Percentiles rank a stretch among this genome's conserved stretches.
Evolutionary conservation across 2,888 invertebrate species (phyloP).

Genomic region (Lasioglossum zephyrum): DNA sequence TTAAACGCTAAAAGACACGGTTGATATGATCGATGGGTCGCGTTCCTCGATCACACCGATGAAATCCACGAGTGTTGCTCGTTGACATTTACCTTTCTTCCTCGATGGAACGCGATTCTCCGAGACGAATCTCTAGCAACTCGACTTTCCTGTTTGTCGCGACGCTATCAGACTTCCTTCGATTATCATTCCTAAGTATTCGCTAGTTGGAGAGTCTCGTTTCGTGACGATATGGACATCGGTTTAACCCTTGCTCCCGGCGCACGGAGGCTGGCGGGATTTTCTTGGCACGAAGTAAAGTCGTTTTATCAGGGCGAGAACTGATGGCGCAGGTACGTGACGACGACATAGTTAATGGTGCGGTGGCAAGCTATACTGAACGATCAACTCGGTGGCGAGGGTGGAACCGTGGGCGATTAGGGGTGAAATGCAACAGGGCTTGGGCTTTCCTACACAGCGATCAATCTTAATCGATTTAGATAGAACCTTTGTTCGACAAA

Average conservation of each 20-base stretch:
- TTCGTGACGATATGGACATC: background rate
- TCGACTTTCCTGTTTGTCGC: background rate
- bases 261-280: background rate
- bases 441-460: constrained; percentile 51
- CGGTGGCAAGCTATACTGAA: constrained; percentile 35
- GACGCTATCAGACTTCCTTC: constrained; percentile 1
- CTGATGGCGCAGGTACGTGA: constrained; percentile 39
- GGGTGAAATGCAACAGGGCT: background rate
- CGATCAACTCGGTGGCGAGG: constrained; percentile 17
- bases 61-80: background rate
- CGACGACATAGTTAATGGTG: constrained; percentile 16
- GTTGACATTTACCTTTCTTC: background rate
- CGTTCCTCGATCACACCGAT: constrained; percentile 2
- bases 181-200: constrained; percentile 17
- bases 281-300: constrained; percentile 50
- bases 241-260: constrained; percentile 19
- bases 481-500: background rate
- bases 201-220: constrained; percentile 10
- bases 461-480: background rate
- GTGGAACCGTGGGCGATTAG: background rate
- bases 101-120: background rate
- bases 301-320: constrained; percentile 14
- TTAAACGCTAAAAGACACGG: constrained; percentile 5
- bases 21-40: constrained; percentile 20
- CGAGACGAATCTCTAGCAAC: background rate